Percentiles rank a stretch among this genome's conserved stretches.
phyloP scores from a whole-genome alignment of 1,140 invertebrate species.

The Stegodyphus mimosarum region DNA sequence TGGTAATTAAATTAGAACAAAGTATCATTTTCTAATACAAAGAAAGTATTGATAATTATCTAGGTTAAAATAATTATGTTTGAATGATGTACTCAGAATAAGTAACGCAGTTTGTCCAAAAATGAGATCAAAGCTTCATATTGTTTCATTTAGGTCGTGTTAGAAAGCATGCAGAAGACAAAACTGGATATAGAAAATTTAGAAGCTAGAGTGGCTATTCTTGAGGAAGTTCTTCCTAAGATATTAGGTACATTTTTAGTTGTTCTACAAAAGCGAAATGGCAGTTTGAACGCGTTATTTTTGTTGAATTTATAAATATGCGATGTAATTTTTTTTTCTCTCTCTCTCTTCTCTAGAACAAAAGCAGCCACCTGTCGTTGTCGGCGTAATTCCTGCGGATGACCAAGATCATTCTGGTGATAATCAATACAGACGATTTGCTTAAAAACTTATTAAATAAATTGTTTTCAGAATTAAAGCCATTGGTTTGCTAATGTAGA shows the following conservation, averaged over 20 bases:
- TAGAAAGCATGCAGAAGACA: slow-evolving; percentile 41
- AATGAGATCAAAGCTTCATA: too few species aligned
- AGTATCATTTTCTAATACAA: too few species aligned
- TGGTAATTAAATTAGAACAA: too few species aligned
- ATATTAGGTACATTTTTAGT: slow-evolving; percentile 35
- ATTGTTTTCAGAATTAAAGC: too few species aligned
- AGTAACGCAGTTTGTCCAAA: too few species aligned
- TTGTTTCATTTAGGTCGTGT: slow-evolving; percentile 7
- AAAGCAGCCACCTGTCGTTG: background rate
- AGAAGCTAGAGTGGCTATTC: slow-evolving; percentile 35
- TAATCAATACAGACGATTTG: background rate
- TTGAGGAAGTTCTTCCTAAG: slow-evolving; percentile 44
- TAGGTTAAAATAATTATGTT: too few species aligned
- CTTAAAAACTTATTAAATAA: background rate
- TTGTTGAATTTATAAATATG: too few species aligned
- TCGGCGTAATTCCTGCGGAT: background rate
- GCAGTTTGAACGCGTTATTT: too few species aligned
- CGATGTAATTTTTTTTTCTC: too few species aligned
- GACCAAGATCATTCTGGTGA: slow-evolving; percentile 11
- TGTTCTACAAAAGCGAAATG: background rate
- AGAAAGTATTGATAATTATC: background rate
- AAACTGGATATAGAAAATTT: slow-evolving; percentile 31
- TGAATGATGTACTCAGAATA: too few species aligned
- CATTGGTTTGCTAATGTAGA: too few species aligned
- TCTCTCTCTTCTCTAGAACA: slow-evolving; percentile 1